These are phyloP conservation scores for Passer montanus DNA, from an alignment of 2,113 vertebrate species.

Conservation along the genomic window DNA sequence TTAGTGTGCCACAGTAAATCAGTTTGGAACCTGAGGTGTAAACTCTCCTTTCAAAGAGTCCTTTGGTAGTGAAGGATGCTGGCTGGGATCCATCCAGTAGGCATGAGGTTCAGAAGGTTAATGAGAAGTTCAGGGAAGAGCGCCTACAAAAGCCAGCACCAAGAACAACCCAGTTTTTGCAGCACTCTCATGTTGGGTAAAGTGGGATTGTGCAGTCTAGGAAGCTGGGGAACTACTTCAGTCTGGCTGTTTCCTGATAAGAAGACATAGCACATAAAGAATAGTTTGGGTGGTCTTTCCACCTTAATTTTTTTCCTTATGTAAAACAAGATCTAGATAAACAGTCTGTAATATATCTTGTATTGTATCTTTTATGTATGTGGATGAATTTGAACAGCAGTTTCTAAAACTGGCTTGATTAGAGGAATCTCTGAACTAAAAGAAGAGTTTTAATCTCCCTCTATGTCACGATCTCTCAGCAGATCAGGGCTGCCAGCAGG, in stretches of 20 bases:
- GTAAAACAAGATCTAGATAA: not conserved
- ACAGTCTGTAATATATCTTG: not conserved
- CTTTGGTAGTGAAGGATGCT: conserved; percentile 30
- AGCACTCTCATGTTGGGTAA: not conserved
- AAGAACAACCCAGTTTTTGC: conserved; percentile 16
- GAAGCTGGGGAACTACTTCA: not conserved
- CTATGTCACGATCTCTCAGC: not conserved
- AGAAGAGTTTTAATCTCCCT: not conserved
- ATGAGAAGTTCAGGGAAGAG: conserved; percentile 64
- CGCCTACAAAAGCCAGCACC: conserved; percentile 15
- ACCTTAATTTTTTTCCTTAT: not conserved
- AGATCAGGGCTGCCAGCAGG: not conserved
- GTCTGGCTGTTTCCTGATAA: not conserved
- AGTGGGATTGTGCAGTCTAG: not conserved
- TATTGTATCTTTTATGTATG: not conserved
- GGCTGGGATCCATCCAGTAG: conserved; percentile 46
- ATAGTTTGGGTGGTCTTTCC: not conserved
- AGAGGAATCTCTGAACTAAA: not conserved
- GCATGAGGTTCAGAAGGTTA: conserved; percentile 44
- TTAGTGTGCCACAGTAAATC: not conserved
- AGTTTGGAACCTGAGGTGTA: conserved; percentile 41
- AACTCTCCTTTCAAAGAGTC: conserved; percentile 41
- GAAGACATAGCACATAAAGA: not conserved
- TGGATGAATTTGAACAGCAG: not conserved
- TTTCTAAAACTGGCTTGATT: not conserved